Percentiles rank a stretch among this genome's conserved stretches.
Evolutionary conservation across 2,888 invertebrate genomes (phyloP).

Genomic region (Drosophila seclusa): DNA sequence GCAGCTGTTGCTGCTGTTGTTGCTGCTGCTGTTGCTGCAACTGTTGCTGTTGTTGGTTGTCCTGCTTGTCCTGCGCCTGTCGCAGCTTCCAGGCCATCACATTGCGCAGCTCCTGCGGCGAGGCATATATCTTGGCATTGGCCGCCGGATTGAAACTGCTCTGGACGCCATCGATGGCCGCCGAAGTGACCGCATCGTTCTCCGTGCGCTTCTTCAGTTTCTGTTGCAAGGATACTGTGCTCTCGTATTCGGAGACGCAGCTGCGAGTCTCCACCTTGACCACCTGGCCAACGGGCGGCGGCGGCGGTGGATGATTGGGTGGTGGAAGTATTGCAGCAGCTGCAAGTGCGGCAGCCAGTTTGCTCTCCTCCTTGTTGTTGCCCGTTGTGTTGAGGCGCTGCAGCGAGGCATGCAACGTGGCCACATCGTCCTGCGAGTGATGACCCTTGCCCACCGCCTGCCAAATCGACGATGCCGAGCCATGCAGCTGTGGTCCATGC

Average conservation of each 20-base stretch:
- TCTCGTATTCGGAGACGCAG: conserved; percentile 85
- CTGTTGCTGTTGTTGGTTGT: conserved; percentile 57
- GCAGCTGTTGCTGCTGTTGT: conserved; percentile 50
- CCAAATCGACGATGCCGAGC: conserved; percentile 84
- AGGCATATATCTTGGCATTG: conserved; percentile 94
- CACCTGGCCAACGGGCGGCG: conserved; percentile 90
- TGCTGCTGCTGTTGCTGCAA: conserved; percentile 40
- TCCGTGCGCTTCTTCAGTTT: conserved; percentile 83
- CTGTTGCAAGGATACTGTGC: conserved; percentile 84
- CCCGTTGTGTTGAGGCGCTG: conserved; percentile 84
- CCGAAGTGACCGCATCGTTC: conserved; percentile 80
- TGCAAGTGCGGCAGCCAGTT: background rate
- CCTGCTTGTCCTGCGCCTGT: conserved; percentile 64
- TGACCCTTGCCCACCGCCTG: conserved; percentile 86
- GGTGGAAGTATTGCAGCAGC: conserved; percentile 87
- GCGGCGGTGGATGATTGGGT: conserved; percentile 93
- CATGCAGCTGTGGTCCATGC: conserved; percentile 85
- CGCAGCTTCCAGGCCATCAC: conserved; percentile 87
- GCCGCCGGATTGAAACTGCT: conserved; percentile 96
- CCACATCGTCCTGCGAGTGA: conserved; percentile 90
- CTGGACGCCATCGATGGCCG: conserved; percentile 86
- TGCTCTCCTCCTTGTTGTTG: conserved; percentile 31
- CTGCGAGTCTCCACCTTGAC: conserved; percentile 88
- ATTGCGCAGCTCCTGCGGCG: conserved; percentile 92
- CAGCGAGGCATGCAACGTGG: conserved; percentile 85